Evolutionary conservation across 2,888 invertebrate species (phyloP).

Genomic region (Epinotia bilunana): DNA sequence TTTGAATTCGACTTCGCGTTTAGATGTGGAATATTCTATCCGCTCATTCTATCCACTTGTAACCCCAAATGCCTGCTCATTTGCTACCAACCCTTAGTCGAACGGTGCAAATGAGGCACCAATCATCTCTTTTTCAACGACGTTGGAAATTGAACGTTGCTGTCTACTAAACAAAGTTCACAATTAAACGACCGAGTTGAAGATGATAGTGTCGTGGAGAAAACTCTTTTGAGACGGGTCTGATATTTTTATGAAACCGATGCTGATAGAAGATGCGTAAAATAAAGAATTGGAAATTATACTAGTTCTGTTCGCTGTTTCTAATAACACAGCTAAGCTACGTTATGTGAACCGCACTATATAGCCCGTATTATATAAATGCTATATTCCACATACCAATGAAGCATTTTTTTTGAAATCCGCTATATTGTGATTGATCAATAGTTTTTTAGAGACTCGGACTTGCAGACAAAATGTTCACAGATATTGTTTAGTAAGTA

Average conservation of each 20-base stretch:
- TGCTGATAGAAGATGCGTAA: background rate
- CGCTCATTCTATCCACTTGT: background rate
- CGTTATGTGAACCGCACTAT: too few species aligned
- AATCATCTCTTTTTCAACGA: constrained; percentile 1
- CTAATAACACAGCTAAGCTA: too few species aligned
- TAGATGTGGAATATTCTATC: background rate
- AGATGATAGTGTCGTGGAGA: background rate
- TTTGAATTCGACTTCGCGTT: too few species aligned
- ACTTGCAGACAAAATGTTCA: too few species aligned
- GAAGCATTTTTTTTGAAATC: too few species aligned
- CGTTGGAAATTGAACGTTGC: constrained; percentile 5
- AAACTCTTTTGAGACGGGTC: background rate
- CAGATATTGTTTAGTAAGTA: too few species aligned
- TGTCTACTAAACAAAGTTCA: constrained; percentile 3
- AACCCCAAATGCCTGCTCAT: constrained; percentile 13
- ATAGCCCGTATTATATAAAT: too few species aligned
- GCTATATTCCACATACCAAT: too few species aligned
- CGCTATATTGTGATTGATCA: too few species aligned
- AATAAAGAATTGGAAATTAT: too few species aligned
- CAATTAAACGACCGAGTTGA: background rate
- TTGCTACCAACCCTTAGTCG: constrained; percentile 22
- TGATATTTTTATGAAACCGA: background rate
- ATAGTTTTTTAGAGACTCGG: too few species aligned
- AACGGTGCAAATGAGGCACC: constrained; percentile 25
- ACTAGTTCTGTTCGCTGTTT: too few species aligned